Evolutionary conservation across 1,140 invertebrate genomes (phyloP).

Genomic region (Drosophila murphyi): DNA sequence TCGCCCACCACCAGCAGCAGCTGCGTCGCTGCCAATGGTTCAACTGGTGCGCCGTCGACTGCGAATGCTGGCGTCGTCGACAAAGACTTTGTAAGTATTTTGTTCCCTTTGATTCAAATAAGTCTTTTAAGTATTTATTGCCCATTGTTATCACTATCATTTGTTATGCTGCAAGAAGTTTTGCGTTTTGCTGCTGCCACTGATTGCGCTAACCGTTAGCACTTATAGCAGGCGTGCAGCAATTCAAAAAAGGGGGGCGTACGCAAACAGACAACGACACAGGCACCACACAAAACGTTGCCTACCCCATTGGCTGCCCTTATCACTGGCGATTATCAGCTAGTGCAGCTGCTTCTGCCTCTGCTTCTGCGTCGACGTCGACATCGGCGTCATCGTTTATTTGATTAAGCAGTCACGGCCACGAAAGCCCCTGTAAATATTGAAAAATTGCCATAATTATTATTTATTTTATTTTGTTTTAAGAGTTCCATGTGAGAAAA

Average conservation of each 20-base stretch:
- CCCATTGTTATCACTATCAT: conserved; percentile 24
- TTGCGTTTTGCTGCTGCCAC: conserved; percentile 3
- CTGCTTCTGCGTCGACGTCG: not conserved
- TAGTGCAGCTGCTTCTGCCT: conserved; percentile 2
- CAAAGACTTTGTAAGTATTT: conserved; percentile 72
- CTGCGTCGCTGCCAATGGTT: conserved; percentile 45
- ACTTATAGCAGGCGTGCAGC: conserved; percentile 39
- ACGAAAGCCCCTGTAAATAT: conserved; percentile 20
- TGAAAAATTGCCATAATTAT: too few species aligned
- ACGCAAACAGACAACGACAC: not conserved
- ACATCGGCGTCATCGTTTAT: not conserved
- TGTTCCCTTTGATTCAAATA: conserved; percentile 19
- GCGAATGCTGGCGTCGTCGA: conserved; percentile 46
- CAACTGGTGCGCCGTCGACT: conserved; percentile 6
- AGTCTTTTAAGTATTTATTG: conserved; percentile 18
- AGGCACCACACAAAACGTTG: not conserved
- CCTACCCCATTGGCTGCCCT: conserved; percentile 7
- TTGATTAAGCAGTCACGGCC: conserved; percentile 6
- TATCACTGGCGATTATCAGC: conserved; percentile 27
- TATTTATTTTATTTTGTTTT: too few species aligned
- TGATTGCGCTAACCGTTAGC: conserved; percentile 47
- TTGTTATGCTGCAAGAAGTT: conserved; percentile 23
- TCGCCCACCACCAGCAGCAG: conserved; percentile 14
- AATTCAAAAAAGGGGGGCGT: not conserved
- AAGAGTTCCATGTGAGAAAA: not conserved